Evolutionary conservation across 2,888 invertebrate species (phyloP).

Genomic region (Byasa hedistus): DNA sequence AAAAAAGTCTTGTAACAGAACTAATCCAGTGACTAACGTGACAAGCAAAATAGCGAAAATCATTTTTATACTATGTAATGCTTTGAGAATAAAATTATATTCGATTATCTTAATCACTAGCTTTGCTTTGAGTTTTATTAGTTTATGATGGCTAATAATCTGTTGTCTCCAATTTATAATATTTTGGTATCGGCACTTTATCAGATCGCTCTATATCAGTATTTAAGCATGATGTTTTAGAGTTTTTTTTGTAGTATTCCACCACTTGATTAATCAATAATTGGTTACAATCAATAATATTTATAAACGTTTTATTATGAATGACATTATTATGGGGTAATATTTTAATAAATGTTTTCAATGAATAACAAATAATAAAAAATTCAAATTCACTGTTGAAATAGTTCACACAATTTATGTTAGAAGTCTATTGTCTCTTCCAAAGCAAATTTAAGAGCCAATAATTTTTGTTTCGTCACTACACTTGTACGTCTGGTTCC

Average conservation of each 20-base stretch:
- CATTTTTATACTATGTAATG: slow-evolving; percentile 32
- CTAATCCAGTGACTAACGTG: slow-evolving; percentile 36
- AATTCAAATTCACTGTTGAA: not conserved
- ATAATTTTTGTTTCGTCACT: not conserved
- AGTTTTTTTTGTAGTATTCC: not conserved
- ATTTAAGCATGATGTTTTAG: slow-evolving; percentile 3
- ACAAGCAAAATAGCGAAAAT: slow-evolving; percentile 35
- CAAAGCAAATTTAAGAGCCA: not conserved
- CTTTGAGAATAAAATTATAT: not conserved
- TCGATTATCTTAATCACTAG: slow-evolving; percentile 1
- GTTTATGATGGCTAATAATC: slow-evolving; percentile 3
- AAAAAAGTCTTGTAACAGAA: slow-evolving; percentile 35
- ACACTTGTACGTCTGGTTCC: not conserved
- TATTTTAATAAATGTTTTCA: not conserved
- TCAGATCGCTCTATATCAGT: slow-evolving; percentile 3
- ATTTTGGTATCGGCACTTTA: slow-evolving; percentile 13
- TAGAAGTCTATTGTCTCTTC: not conserved
- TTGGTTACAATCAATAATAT: not conserved
- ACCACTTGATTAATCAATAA: not conserved
- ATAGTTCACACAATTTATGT: not conserved
- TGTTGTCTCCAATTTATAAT: slow-evolving; percentile 19
- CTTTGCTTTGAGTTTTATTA: not conserved
- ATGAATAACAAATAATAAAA: not conserved
- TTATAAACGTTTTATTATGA: no score
- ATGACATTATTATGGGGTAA: not conserved